Evolutionary conservation across 2,113 vertebrate genomes (phyloP), one percentile per base, ranked within the genome.

Genomic region (Paralichthys olivaceus): DNA sequence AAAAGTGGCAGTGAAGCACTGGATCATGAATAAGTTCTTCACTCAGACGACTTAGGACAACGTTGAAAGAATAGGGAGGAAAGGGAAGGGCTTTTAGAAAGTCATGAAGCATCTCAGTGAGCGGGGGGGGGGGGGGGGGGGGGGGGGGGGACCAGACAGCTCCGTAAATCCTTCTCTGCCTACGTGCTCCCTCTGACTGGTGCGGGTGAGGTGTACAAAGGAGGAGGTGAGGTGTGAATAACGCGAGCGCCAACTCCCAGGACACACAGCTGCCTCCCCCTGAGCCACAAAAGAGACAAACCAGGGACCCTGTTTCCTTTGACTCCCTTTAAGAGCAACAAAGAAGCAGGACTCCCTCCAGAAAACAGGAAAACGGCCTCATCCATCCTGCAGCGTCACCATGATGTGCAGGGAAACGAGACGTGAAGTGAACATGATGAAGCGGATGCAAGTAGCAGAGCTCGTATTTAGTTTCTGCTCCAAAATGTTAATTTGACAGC

Each of bases 141-240:
- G 58, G 72, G 55, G 40, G 49, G 78, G 72, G 75, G 49, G 69
- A 83, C 61, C 47, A 56, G 53, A 67, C 79, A 43, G 72, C 72
- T 71, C 76, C 60, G 70, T 82, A 69, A 89, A 82, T 59, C 79
- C 70, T 65, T 60, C 78, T 3, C 62, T 66, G 19, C 56, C 2
- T 58, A 65, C 70, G 11, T 75, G 83, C 79, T 89, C 73, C 72
- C 61, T 77, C 76, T 56, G 80, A 76, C 76, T 81, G 83, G 69
- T 81, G 57, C 12, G 78, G 75, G 22, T n/a, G 61, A 67, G 17
- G 80, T 2, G 74, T 49, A 83, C 84, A 92, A 93, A 90, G 75
- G 83, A 89, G 81, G 83, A 82, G 81, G 65, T 73, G 86, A 84
- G 72, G 80, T 85, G 90, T 89, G 83, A 91, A 83, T 74, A 87